Conservation (phyloP, 2,113 vertebrate genomes). For the Burhinus oedicnemus region DNA sequence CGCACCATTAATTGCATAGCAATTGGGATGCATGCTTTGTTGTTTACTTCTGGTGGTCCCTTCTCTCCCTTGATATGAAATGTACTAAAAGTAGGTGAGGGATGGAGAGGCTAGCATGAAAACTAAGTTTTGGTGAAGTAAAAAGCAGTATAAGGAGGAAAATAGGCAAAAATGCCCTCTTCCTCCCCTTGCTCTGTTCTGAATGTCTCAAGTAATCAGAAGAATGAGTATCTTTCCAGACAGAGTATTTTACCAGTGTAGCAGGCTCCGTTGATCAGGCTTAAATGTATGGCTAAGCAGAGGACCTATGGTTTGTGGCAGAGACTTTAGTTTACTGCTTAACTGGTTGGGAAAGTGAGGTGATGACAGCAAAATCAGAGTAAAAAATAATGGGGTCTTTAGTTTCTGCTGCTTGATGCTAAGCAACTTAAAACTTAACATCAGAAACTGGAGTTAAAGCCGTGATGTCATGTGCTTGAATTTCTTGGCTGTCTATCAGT, state of each 20-base stretch:
- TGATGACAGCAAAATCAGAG: background rate
- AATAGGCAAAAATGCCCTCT: background rate
- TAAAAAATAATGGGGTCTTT: background rate
- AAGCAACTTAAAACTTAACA: background rate
- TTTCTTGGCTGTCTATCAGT: background rate
- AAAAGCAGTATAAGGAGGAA: background rate
- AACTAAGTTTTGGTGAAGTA: background rate
- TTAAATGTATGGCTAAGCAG: background rate
- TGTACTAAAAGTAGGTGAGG: background rate
- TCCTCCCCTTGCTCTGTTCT: background rate
- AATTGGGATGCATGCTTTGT: background rate
- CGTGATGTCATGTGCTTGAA: background rate
- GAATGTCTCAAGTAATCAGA: background rate
- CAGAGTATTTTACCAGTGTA: background rate
- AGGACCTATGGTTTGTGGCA: background rate
- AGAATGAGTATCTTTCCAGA: background rate
- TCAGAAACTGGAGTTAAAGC: background rate
- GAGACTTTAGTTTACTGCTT: background rate
- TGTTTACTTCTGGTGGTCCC: background rate
- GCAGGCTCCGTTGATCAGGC: background rate
- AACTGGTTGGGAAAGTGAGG: background rate
- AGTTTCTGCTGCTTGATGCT: background rate
- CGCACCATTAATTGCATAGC: rapidly evolving
- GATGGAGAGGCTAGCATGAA: background rate
- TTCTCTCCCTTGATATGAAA: background rate